Conservation (phyloP, 2,888 invertebrate species). For the Asteroscopus sphinx region DNA sequence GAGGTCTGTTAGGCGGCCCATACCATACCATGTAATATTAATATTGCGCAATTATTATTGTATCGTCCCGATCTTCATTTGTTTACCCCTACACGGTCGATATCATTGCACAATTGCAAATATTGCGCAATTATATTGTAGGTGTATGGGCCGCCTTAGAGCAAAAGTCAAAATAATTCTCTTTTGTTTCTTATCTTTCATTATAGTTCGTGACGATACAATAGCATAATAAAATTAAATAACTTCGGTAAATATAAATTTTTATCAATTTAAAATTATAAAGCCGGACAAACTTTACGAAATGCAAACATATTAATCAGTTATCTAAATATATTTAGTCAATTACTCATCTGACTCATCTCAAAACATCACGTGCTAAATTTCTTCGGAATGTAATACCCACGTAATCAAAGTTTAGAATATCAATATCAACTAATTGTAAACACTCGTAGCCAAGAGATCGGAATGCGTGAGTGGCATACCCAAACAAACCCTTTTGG, state of each 20-base stretch:
- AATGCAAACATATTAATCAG: too few species aligned
- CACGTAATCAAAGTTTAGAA: constrained; percentile 48
- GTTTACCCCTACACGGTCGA: too few species aligned
- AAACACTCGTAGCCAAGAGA: constrained; percentile 64
- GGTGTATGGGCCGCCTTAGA: too few species aligned
- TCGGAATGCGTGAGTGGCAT: constrained; percentile 68
- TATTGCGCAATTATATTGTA: too few species aligned
- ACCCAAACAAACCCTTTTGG: constrained; percentile 71
- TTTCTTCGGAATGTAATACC: constrained; percentile 25
- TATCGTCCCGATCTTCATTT: too few species aligned
- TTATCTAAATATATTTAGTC: constrained; percentile 12
- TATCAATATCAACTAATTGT: constrained; percentile 62
- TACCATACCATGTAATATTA: too few species aligned
- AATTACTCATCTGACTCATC: constrained; percentile 5
- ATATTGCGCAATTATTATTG: too few species aligned
- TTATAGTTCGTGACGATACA: too few species aligned
- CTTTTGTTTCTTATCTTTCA: constrained; percentile 26
- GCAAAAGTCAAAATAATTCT: constrained; percentile 55
- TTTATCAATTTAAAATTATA: too few species aligned
- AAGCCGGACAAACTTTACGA: too few species aligned
- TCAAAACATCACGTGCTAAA: constrained; percentile 11
- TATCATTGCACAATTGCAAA: too few species aligned
- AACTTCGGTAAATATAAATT: neutral
- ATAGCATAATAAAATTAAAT: too few species aligned
- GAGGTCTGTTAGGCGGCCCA: constrained; percentile 59